These are phyloP conservation scores for Bombus superbus DNA, from an alignment of 1,140 invertebrate species.

Conservation along the genomic window DNA sequence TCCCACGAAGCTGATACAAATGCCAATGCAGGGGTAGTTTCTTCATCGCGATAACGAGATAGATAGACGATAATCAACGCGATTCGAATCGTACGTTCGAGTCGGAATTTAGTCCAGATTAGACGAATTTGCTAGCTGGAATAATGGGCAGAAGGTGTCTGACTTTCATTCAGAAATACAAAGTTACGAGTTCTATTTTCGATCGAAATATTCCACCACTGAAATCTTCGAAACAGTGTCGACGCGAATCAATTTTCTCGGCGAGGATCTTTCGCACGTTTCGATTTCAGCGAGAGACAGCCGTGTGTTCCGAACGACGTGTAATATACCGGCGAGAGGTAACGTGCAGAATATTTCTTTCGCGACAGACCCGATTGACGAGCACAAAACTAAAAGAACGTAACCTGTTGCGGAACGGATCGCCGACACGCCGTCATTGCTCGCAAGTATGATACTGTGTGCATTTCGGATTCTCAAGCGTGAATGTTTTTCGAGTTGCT, in stretches of 20 bases:
- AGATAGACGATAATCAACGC: too few species aligned
- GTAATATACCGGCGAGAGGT: too few species aligned
- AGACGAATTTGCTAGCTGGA: too few species aligned
- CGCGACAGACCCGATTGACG: neutral
- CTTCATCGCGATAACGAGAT: too few species aligned
- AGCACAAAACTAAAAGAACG: neutral
- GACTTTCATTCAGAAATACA: neutral
- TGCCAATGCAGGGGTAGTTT: too few species aligned
- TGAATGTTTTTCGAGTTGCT: neutral
- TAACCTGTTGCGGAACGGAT: conserved; percentile 54
- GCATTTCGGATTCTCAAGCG: neutral
- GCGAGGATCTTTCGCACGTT: neutral
- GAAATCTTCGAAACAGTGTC: neutral
- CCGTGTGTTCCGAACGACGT: neutral
- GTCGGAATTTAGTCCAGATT: too few species aligned
- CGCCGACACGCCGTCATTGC: conserved; percentile 10
- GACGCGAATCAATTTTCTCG: neutral
- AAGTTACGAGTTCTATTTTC: neutral
- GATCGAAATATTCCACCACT: too few species aligned
- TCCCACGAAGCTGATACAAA: rapidly evolving
- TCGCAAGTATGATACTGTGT: neutral
- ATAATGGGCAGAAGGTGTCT: neutral
- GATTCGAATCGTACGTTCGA: too few species aligned
- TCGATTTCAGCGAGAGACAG: neutral
- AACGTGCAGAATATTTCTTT: neutral